Percentiles rank a stretch among this genome's conserved stretches.
Conservation (phyloP, 2,113 vertebrate genomes). For the Phalacrocorax brasilianus region DNA sequence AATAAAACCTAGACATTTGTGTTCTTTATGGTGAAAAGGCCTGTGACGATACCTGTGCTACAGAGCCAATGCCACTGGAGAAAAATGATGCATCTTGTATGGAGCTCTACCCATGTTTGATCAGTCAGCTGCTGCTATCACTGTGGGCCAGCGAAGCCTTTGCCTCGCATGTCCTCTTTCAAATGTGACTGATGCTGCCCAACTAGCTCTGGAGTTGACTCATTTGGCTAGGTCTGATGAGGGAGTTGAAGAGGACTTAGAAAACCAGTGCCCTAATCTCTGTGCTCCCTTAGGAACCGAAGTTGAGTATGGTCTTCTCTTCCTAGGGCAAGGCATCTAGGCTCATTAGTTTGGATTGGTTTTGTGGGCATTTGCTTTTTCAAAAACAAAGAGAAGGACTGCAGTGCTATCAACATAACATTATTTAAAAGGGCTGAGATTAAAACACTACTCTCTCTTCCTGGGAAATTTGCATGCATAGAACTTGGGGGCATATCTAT, state of each 20-base stretch:
- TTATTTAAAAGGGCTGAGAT: not conserved
- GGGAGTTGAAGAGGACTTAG: not conserved
- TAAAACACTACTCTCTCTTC: not conserved
- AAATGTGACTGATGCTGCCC: not conserved
- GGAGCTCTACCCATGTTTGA: not conserved
- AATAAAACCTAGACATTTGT: not conserved
- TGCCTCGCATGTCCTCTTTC: rapidly evolving
- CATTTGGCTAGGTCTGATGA: not conserved
- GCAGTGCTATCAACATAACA: not conserved
- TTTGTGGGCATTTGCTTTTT: not conserved
- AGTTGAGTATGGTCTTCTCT: not conserved
- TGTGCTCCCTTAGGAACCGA: not conserved
- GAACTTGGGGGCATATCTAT: not conserved
- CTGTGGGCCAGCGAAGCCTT: not conserved
- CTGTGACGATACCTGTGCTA: not conserved
- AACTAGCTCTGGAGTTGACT: not conserved
- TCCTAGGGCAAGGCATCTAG: not conserved
- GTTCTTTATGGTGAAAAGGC: not conserved
- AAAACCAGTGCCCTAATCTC: not conserved
- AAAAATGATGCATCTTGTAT: not conserved
- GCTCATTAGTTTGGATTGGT: not conserved
- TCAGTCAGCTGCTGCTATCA: not conserved
- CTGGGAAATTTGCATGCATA: not conserved
- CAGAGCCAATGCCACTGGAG: not conserved
- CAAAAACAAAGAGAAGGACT: not conserved